Percentiles rank a stretch among this genome's conserved stretches.
phyloP scores from a whole-genome alignment of 2,888 invertebrate species.

The Himalopsyche japonica region DNA sequence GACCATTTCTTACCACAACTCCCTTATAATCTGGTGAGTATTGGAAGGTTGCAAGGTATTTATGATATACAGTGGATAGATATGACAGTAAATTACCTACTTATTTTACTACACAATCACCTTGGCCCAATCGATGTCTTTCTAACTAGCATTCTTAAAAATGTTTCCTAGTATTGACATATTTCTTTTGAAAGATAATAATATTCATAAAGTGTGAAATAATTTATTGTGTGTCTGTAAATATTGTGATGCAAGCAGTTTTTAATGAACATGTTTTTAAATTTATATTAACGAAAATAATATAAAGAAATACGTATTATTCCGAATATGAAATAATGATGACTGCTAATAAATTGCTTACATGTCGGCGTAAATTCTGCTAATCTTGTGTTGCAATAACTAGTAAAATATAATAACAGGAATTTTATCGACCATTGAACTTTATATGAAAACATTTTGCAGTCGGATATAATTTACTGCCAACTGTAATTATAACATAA shows the following conservation, averaged over 20 bases:
- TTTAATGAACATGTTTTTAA: not conserved
- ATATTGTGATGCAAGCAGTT: not conserved
- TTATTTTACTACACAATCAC: not conserved
- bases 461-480: too few relatives aligned
- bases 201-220: not conserved
- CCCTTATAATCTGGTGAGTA: not conserved
- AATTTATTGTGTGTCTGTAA: not conserved
- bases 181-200: not conserved
- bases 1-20: not conserved
- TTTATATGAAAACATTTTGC: too few relatives aligned
- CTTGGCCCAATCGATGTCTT: not conserved
- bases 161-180: not conserved
- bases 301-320: not conserved
- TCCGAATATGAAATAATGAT: not conserved
- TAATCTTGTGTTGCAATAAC: not conserved
- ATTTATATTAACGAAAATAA: not conserved
- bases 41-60: not conserved
- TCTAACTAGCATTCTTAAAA: not conserved
- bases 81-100: not conserved
- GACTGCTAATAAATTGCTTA: not conserved
- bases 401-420: not conserved
- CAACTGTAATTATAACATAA: too few relatives aligned
- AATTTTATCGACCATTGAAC: too few relatives aligned
- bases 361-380: not conserved
- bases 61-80: not conserved